Evolutionary conservation across 2,113 vertebrate genomes (phyloP).

Genomic region (Mellivora capensis): DNA sequence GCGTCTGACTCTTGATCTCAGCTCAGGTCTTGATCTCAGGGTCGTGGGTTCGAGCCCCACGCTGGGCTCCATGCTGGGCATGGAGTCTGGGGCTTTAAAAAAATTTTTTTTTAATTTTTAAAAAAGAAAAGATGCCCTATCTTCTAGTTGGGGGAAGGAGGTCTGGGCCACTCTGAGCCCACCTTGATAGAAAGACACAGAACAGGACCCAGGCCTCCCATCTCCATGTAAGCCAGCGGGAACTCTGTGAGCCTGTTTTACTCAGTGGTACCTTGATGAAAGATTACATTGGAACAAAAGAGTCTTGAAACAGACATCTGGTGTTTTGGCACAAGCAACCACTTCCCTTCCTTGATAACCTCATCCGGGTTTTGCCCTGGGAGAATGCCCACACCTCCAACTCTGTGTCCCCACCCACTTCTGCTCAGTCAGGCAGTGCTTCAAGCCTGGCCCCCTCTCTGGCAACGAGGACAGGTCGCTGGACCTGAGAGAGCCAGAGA

Average conservation of each 20-base stretch:
- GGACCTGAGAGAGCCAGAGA: neutral
- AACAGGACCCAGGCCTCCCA: neutral
- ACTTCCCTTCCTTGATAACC: neutral
- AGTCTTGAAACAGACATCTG: conserved; percentile 55
- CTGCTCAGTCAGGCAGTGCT: neutral
- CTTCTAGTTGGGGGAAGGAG: neutral
- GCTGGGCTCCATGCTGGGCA: neutral
- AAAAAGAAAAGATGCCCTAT: neutral
- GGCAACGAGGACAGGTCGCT: neutral
- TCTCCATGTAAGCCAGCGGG: neutral
- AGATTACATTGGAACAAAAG: conserved; percentile 1
- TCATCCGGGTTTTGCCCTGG: neutral
- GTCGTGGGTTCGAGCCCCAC: neutral
- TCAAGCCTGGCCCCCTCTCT: rapidly evolving
- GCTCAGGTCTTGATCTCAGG: neutral
- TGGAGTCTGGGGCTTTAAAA: neutral
- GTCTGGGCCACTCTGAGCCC: neutral
- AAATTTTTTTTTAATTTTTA: neutral
- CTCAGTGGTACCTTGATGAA: neutral
- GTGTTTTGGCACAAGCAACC: conserved; percentile 26
- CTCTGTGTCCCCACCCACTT: neutral
- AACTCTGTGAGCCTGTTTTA: neutral
- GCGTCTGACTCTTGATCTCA: neutral
- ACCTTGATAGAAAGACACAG: neutral
- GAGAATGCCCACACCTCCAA: neutral